Base-by-base conservation (phyloP, 2,888 invertebrate genomes). In the Lydus trimaculatus region DNA sequence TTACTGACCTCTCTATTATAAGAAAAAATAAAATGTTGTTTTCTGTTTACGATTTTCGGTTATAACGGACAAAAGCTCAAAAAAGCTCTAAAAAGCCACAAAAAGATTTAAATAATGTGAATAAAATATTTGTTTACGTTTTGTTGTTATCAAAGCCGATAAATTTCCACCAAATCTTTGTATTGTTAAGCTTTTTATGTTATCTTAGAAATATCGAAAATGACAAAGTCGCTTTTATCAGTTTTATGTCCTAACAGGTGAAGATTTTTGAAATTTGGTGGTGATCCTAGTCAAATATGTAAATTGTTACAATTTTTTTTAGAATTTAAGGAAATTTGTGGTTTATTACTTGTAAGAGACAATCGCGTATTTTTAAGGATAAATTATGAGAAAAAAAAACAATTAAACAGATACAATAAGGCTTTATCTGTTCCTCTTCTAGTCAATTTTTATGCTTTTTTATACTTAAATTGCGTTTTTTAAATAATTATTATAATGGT, bases 391-490 rank as follows among this genome's bases (percentile, higher is more conserved):
- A 23, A 17, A 52, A 52, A 56, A 13, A 13, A 25, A 25, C 3
- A 13, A 56, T 52, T n/a, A 3, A 33, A 58, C 31, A 39, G 63
- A 69, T 65, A 65, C 61, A 62, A 60, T 62, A 72, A 77, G 76
- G 76, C 77, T 78, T 77, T 79, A 76, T 81, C 75, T 77, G 80
- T 82, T 82, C 80, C 81, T 81, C 78, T 80, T 81, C 81, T 81
- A 82, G 82, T 82, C 81, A 81, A 81, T 81, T 79, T 79, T 77
- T 79, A 76, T 75, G 77, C 77, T 75, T 78, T 76, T 77, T 67
- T 77, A 77, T 75, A 78, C 71, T 72, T 68, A 71, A 71, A 77
- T 73, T 73, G 74, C 75, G 73, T 73, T 75, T 71, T 72, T 65
- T 64, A 66, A 66, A 68, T 63, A 63, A 72, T 66, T 70, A 70